Percentiles rank a stretch among this genome's conserved stretches.
Evolutionary conservation across 2,888 invertebrate genomes (phyloP).

Genomic region (Oscheius myriophilus): DNA sequence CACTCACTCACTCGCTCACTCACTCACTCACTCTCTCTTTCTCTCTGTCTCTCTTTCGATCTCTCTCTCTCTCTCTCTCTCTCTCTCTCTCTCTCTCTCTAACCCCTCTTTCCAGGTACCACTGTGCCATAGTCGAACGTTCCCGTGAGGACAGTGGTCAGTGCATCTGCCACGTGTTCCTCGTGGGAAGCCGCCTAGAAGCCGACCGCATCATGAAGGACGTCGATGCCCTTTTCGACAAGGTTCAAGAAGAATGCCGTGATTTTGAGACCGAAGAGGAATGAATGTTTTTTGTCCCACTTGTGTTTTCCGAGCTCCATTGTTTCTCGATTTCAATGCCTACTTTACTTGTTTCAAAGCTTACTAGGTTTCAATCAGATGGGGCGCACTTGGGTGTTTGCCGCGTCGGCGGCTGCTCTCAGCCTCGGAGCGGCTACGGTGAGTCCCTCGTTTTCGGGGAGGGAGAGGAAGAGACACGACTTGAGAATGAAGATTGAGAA

Average conservation of each 20-base stretch:
- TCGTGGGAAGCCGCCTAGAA: background rate
- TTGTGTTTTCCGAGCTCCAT: slow-evolving; percentile 16
- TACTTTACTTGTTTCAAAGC: no score
- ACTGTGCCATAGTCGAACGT: slow-evolving; percentile 13
- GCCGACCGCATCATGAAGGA: slow-evolving; percentile 8
- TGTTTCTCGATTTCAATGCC: no score
- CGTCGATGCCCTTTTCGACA: slow-evolving; percentile 16
- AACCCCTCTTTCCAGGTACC: no score
- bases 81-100: background rate
- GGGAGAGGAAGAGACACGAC: background rate
- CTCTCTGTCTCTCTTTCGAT: background rate
- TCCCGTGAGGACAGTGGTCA: background rate
- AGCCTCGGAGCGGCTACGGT: background rate
- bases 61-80: no score
- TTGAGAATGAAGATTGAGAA: slow-evolving; percentile 18
- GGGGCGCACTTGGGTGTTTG: slow-evolving; percentile 7
- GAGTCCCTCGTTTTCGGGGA: background rate
- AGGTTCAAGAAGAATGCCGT: slow-evolving; percentile 17
- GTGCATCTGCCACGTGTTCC: slow-evolving; percentile 22
- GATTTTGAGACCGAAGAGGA: background rate
- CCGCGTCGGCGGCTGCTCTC: slow-evolving; percentile 8
- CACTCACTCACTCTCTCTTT: no score
- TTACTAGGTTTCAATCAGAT: background rate
- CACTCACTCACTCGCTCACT: background rate
- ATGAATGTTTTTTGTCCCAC: background rate